Percentiles rank a stretch among this genome's conserved stretches.
These are phyloP conservation scores for Acronicta aceris DNA, from an alignment of 2,888 invertebrate genomes.

Conservation along the genomic window DNA sequence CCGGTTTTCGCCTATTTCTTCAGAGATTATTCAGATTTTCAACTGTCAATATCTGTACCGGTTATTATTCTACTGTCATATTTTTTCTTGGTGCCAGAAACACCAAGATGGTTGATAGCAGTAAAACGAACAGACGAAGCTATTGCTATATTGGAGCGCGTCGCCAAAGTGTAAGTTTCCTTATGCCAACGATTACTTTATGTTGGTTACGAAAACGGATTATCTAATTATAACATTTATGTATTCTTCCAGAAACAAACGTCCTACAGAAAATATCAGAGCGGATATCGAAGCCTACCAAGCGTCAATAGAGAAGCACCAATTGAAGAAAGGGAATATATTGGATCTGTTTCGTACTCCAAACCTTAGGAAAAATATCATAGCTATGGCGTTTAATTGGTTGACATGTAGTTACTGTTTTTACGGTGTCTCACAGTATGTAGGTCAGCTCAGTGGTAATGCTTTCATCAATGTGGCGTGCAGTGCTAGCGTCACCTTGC, in stretches of 20 bases:
- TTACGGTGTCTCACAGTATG: conserved; percentile 95
- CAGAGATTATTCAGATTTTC: conserved; percentile 91
- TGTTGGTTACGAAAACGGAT: neutral
- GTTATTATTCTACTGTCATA: conserved; percentile 90
- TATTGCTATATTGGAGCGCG: conserved; percentile 90
- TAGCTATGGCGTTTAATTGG: conserved; percentile 94
- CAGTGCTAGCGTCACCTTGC: conserved; percentile 91
- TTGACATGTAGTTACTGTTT: conserved; percentile 92
- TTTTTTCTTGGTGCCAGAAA: conserved; percentile 93
- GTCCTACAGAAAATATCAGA: conserved; percentile 82
- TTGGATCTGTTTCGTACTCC: conserved; percentile 92
- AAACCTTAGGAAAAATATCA: conserved; percentile 91
- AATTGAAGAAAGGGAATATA: conserved; percentile 86
- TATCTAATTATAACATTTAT: conserved; percentile 1
- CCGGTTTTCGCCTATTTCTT: conserved; percentile 90
- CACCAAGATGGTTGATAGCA: conserved; percentile 94
- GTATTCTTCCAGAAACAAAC: conserved; percentile 80
- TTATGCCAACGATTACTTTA: no score
- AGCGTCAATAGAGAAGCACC: conserved; percentile 68
- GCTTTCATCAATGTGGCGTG: conserved; percentile 95
- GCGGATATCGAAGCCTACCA: conserved; percentile 77
- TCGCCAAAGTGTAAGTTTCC: conserved; percentile 87
- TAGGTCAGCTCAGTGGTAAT: conserved; percentile 93
- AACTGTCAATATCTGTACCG: conserved; percentile 91
- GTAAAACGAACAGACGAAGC: conserved; percentile 92